phyloP scores from a whole-genome alignment of 2,888 invertebrate genomes.

The Alentia gelatinosa region DNA sequence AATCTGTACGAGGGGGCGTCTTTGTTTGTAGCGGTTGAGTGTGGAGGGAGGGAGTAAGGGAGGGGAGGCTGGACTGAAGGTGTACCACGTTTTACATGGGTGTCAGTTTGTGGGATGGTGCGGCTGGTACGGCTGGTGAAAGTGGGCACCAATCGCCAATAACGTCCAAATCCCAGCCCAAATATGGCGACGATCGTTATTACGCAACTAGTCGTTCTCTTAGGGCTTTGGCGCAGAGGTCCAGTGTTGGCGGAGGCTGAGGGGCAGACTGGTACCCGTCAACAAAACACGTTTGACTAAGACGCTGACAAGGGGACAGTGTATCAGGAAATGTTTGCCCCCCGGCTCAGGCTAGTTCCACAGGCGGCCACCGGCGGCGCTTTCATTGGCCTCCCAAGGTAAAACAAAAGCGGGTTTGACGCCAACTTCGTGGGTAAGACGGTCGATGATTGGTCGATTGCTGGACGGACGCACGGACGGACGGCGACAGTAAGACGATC shows the following conservation, averaged over 20 bases:
- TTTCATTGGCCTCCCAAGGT: not conserved
- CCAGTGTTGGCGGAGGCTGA: not conserved
- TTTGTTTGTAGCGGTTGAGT: not conserved
- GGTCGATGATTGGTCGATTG: not conserved
- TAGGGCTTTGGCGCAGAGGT: not conserved
- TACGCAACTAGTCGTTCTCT: not conserved
- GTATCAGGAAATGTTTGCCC: not conserved
- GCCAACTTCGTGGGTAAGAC: not conserved
- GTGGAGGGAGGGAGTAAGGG: too few species aligned
- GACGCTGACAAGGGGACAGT: not conserved
- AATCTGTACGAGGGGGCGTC: not conserved
- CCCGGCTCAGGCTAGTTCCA: not conserved
- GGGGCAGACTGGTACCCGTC: not conserved
- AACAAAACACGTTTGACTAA: not conserved
- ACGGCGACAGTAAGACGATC: not conserved
- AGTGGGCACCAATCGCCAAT: not conserved
- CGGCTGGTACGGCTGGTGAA: too few species aligned
- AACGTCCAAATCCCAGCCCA: conserved; percentile 9
- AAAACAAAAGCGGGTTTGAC: not conserved
- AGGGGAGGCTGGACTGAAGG: too few species aligned
- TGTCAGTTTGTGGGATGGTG: too few species aligned
- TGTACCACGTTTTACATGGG: too few species aligned
- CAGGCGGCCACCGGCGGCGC: not conserved
- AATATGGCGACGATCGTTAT: conserved; percentile 14
- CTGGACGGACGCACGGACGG: not conserved